A percentile compares a stretch with the other conserved stretches of the same genome.
phyloP scores from a whole-genome alignment of 2,113 vertebrate species.

The Bos javanicus region DNA sequence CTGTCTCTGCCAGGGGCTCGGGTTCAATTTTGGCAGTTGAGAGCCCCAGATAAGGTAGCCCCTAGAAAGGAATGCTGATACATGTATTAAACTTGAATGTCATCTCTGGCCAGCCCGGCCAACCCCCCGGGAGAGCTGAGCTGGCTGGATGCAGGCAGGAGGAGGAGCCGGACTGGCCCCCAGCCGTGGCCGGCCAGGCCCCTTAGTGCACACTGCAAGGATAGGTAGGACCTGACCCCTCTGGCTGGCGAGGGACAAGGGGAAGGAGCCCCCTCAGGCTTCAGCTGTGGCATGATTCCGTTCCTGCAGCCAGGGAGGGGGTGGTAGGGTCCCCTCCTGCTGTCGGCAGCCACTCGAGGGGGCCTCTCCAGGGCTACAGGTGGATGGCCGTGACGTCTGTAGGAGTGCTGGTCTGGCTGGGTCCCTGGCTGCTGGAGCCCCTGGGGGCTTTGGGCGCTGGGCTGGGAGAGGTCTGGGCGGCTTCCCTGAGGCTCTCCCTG shows the following conservation, averaged over 20 bases:
- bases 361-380: constrained; percentile 64
- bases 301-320: constrained; percentile 20
- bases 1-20: neutral
- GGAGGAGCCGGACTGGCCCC: constrained; percentile 9
- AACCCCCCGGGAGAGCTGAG: neutral
- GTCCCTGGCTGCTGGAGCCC: constrained; percentile 76
- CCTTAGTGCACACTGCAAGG: constrained; percentile 59
- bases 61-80: constrained; percentile 17
- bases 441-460: constrained; percentile 67
- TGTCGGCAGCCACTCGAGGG: constrained; percentile 33
- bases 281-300: neutral
- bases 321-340: constrained; percentile 10
- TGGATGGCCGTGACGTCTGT: constrained; percentile 86
- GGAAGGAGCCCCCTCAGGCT: constrained; percentile 36
- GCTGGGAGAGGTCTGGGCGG: constrained; percentile 68
- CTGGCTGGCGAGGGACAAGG: neutral
- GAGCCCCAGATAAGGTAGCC: neutral
- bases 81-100: neutral
- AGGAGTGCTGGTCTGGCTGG: constrained; percentile 80
- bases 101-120: neutral
- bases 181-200: neutral
- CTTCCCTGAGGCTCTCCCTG: constrained; percentile 84
- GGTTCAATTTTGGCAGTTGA: constrained; percentile 40
- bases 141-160: neutral
- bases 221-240: constrained; percentile 41